Evolutionary conservation across 2,888 invertebrate species (phyloP).

Genomic region (Chalcis sispes): DNA sequence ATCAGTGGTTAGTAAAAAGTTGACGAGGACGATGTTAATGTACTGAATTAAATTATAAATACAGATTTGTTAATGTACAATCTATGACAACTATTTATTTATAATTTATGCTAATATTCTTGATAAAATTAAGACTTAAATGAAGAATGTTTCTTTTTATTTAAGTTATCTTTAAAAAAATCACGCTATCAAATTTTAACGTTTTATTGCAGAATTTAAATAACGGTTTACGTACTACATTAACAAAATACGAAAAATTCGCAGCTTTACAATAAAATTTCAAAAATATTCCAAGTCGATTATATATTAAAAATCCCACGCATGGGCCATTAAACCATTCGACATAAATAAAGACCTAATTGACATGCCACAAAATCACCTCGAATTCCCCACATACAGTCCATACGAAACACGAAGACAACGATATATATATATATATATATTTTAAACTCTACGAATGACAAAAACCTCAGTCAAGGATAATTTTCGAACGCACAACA

Average conservation of each 20-base stretch:
- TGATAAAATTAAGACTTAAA: too few species aligned
- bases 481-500: constrained; percentile 10
- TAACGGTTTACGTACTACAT: too few species aligned
- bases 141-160: too few species aligned
- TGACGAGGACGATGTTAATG: too few species aligned
- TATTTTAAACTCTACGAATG: not conserved
- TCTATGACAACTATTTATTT: too few species aligned
- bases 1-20: too few species aligned
- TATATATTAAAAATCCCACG: not conserved
- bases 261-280: not conserved
- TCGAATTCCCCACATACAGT: not conserved
- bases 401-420: not conserved
- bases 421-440: not conserved
- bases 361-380: constrained; percentile 20
- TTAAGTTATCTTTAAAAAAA: too few species aligned
- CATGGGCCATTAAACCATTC: not conserved
- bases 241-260: not conserved
- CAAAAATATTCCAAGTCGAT: not conserved
- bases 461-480: constrained; percentile 1
- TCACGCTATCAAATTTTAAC: too few species aligned
- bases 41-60: too few species aligned
- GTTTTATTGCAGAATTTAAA: too few species aligned
- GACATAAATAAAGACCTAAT: constrained; percentile 40
- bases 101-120: too few species aligned
- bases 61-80: too few species aligned